Percentiles rank a stretch among this genome's conserved stretches.
These are phyloP conservation scores for Hydrozoanthus tunicans DNA, from an alignment of 64 coral and sea anemone genomes.

Conservation along the genomic window DNA sequence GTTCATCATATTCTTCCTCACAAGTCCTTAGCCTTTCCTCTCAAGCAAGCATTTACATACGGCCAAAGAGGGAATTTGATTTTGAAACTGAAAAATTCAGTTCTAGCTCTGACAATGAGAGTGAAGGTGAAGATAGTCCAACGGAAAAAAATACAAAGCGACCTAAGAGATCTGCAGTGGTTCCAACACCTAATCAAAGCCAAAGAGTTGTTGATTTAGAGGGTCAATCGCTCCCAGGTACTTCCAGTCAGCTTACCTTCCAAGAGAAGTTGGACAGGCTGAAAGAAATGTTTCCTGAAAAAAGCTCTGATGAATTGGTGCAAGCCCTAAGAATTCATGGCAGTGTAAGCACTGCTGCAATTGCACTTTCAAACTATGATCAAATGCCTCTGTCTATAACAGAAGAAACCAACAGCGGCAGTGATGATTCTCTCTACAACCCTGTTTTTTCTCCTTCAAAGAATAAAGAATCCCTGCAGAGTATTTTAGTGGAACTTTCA, in stretches of 20 bases:
- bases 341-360: slow-evolving; percentile 1
- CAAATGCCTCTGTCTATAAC: not conserved
- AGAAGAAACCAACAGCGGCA: slow-evolving; percentile 5
- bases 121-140: not conserved
- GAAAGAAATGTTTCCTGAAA: slow-evolving; percentile 41
- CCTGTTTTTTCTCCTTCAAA: slow-evolving; percentile 6
- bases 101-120: slow-evolving; percentile 28
- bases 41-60: slow-evolving; percentile 60
- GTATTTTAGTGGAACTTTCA: slow-evolving; percentile 26
- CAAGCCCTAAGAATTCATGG: not conserved
- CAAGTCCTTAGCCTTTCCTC: slow-evolving; percentile 45
- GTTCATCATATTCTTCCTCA: slow-evolving; percentile 26
- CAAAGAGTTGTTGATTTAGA: slow-evolving; percentile 22
- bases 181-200: not conserved
- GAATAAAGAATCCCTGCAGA: not conserved
- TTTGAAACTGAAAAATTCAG: not conserved
- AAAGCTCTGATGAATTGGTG: slow-evolving; percentile 33
- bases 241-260: slow-evolving; percentile 21
- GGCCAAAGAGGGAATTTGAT: slow-evolving; percentile 32
- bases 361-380: not conserved
- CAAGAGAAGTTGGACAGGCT: slow-evolving; percentile 25
- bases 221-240: not conserved
- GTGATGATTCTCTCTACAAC: not conserved
- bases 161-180: not conserved
- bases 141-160: slow-evolving; percentile 5